Evolutionary conservation across 1,140 invertebrate genomes (phyloP).

Genomic region (Pinna nobilis): DNA sequence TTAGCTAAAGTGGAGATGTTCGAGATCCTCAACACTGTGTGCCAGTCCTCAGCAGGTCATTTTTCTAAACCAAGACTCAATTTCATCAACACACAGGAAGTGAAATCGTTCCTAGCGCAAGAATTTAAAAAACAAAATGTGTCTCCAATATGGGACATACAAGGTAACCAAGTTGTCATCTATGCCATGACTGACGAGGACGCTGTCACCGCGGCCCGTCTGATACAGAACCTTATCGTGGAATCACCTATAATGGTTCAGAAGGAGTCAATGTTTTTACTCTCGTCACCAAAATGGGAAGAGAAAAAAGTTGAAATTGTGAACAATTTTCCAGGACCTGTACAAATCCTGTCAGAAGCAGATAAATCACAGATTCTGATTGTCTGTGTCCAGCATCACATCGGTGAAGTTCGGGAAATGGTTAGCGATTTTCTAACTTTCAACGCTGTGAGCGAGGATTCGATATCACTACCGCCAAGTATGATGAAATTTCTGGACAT

Average conservation of each 20-base stretch:
- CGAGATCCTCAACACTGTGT: slow-evolving; percentile 21
- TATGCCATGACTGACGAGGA: slow-evolving; percentile 37
- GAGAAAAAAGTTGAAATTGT: not conserved
- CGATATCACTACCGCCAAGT: slow-evolving; percentile 15
- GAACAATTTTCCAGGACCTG: not conserved
- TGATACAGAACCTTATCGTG: slow-evolving; percentile 21
- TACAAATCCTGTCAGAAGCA: not conserved
- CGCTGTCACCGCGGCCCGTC: slow-evolving; percentile 19
- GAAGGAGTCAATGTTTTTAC: not conserved
- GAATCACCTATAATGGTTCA: slow-evolving; percentile 37
- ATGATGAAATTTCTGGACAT: slow-evolving; percentile 16
- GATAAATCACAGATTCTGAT: slow-evolving; percentile 7
- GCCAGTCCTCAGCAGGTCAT: not conserved
- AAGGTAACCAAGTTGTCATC: slow-evolving; percentile 18
- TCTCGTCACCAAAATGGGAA: not conserved
- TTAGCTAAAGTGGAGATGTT: slow-evolving; percentile 29
- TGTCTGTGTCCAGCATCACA: not conserved
- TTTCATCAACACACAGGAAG: slow-evolving; percentile 23
- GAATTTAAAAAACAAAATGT: slow-evolving; percentile 32
- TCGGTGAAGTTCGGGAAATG: slow-evolving; percentile 16
- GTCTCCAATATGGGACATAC: slow-evolving; percentile 40
- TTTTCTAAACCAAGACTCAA: slow-evolving; percentile 14
- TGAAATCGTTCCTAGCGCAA: slow-evolving; percentile 19
- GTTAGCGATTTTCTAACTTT: slow-evolving; percentile 32
- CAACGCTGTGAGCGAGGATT: slow-evolving; percentile 29